Conservation (phyloP, 1,140 invertebrate species). For the Lordiphosa collinella region DNA sequence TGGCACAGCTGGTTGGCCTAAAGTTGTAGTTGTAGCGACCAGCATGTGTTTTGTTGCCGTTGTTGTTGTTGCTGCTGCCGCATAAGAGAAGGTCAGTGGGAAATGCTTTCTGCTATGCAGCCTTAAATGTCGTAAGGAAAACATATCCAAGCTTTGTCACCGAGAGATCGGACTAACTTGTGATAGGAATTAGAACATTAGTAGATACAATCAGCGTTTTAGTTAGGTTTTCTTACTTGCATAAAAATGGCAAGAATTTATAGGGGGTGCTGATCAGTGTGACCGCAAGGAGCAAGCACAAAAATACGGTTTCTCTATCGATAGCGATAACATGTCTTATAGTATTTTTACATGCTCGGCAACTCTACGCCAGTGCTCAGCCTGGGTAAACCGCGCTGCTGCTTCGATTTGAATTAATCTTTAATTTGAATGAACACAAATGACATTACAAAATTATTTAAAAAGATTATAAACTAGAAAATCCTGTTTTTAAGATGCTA, state of each 20-base stretch:
- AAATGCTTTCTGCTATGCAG: constrained; percentile 27
- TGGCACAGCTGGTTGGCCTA: constrained; percentile 44
- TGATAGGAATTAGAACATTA: not conserved
- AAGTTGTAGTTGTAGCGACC: constrained; percentile 1
- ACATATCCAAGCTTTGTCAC: constrained; percentile 27
- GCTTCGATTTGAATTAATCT: too few species aligned
- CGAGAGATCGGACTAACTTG: not conserved
- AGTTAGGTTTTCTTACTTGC: constrained; percentile 1
- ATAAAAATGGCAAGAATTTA: constrained; percentile 37
- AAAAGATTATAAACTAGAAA: too few species aligned
- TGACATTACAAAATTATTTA: too few species aligned
- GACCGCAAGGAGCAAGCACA: too few species aligned
- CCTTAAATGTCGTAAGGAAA: constrained; percentile 54
- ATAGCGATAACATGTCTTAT: too few species aligned
- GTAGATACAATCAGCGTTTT: too few species aligned
- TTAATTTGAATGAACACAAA: too few species aligned
- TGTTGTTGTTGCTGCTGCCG: constrained; percentile 22
- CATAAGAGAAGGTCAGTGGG: constrained; percentile 10
- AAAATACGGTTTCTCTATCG: too few species aligned
- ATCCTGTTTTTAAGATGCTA: too few species aligned
- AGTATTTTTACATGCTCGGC: too few species aligned
- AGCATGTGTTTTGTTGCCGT: constrained; percentile 49
- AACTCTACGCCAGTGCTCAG: too few species aligned
- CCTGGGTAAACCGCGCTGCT: not conserved
- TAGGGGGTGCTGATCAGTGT: not conserved